Evolutionary conservation across 2,888 invertebrate genomes (phyloP), one percentile per base, ranked within the genome.

Genomic region (Axea sp.): DNA sequence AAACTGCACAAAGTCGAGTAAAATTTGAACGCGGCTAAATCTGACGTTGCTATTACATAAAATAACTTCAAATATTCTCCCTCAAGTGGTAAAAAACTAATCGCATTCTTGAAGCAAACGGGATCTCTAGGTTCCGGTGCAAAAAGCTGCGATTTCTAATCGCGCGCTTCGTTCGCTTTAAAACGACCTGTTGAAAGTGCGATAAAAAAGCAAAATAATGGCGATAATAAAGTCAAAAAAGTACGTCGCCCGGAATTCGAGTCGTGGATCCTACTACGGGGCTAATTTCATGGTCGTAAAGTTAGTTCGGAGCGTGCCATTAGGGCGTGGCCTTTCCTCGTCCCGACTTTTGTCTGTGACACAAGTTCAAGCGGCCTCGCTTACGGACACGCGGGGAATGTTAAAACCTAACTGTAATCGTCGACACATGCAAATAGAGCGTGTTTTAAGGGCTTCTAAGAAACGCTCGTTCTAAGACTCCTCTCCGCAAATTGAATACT

Each of bases 201-300:
- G 9, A 24, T 2, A 9, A 33, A 33, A 1, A 33, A 12, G 14
- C 7, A 14, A 1, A 7, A 7, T 3, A 28, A 9, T 6, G 9
- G 28, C 8, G 9, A 9, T 28, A 28, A 28, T 28, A 14, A 30
- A 30, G 8, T 14, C 4, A 1, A 33, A 28, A 9, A 28, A 28
- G 9, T 9, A 28, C 28, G 28, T 9, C 28, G 8, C 2, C 2
- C 8, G 8, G 9, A 28, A 2, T 28, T 33, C 28, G 33, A 33
- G 8, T 22, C 12, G 30, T 11, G 7, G 22, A 22, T 35, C 31
- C 31, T 3, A 14, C 35, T 12, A n/a, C 9, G 9, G 35, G 45
- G 35, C 33, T 59, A 59, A 59, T 35, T 47, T 60, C 37, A 49
- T 39, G 14, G 35, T 7, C 45, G 37, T 39, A 49, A 49, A 60